A percentile compares a stretch with the other conserved stretches of the same genome.
Conservation (phyloP, 2,113 vertebrate species). For the Aspidoscelis tigris region DNA sequence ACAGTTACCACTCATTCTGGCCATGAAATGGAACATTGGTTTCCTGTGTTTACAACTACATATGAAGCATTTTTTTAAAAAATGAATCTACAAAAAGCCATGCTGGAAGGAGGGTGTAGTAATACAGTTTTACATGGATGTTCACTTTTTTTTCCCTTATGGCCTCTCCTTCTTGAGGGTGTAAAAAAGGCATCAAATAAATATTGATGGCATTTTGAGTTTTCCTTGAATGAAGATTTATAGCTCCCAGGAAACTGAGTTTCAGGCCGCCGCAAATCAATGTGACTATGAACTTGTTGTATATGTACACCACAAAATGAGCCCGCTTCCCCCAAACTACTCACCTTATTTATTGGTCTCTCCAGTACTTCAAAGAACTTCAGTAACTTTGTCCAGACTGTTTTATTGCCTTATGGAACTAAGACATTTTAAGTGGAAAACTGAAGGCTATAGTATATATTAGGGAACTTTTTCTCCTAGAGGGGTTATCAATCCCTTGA, state of each 20-base stretch:
- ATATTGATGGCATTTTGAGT: slow-evolving; percentile 73
- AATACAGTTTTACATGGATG: slow-evolving; percentile 65
- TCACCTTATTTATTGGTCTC: slow-evolving; percentile 93
- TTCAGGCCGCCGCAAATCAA: slow-evolving; percentile 90
- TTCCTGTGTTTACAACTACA: slow-evolving; percentile 77
- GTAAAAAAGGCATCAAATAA: slow-evolving; percentile 75
- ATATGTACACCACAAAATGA: slow-evolving; percentile 79
- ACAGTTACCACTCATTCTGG: slow-evolving; percentile 82
- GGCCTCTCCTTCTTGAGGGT: slow-evolving; percentile 32
- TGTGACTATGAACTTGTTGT: slow-evolving; percentile 85
- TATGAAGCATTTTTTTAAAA: slow-evolving; percentile 65
- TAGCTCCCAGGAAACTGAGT: slow-evolving; percentile 84
- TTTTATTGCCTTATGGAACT: slow-evolving; percentile 90
- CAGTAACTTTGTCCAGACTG: slow-evolving; percentile 91
- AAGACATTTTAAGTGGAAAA: slow-evolving; percentile 82
- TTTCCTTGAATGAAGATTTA: slow-evolving; percentile 86
- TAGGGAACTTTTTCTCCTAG: slow-evolving; percentile 58
- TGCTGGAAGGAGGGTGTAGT: slow-evolving; percentile 44
- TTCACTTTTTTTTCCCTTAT: slow-evolving; percentile 37
- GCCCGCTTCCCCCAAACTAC: slow-evolving; percentile 88
- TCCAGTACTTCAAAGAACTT: slow-evolving; percentile 91
- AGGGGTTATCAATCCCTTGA: slow-evolving; percentile 64
- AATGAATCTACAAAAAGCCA: slow-evolving; percentile 46
- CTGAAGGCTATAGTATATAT: slow-evolving; percentile 72
- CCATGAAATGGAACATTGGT: slow-evolving; percentile 82